phyloP scores from a whole-genome alignment of 2,797 vertebrate genomes.

The Lithobates sylvaticus region DNA sequence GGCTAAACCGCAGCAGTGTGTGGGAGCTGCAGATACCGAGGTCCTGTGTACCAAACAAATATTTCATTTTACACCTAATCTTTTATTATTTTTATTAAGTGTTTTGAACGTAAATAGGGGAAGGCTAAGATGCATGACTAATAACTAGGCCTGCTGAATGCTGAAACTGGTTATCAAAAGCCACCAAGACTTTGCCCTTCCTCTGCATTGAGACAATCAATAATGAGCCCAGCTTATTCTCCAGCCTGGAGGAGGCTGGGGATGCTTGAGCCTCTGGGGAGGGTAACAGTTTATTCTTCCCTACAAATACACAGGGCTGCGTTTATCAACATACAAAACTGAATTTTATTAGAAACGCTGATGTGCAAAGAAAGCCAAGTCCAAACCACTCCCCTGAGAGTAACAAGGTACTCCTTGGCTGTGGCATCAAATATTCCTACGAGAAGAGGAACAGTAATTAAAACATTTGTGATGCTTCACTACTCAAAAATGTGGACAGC shows the following conservation, averaged over 20 bases:
- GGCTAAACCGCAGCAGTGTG: constrained; percentile 81
- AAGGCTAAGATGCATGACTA: constrained; percentile 95
- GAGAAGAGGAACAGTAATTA: neutral
- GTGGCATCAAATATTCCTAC: neutral
- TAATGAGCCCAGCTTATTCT: constrained; percentile 94
- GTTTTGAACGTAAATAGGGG: constrained; percentile 90
- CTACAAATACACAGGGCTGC: constrained; percentile 84
- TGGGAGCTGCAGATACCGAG: constrained; percentile 89
- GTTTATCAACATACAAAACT: constrained; percentile 86
- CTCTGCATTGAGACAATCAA: constrained; percentile 95
- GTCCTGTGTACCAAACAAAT: constrained; percentile 87
- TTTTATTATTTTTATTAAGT: constrained; percentile 92
- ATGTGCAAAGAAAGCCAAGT: neutral
- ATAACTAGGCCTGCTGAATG: constrained; percentile 98
- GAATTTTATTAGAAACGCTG: constrained; percentile 76
- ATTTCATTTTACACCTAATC: constrained; percentile 88
- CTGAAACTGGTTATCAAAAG: constrained; percentile 95
- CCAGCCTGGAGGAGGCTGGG: constrained; percentile 88
- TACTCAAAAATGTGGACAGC: neutral
- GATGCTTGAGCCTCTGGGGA: constrained; percentile 85
- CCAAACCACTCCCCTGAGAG: constrained; percentile 5
- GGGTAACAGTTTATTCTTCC: constrained; percentile 87
- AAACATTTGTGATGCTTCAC: neutral
- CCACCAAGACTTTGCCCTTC: constrained; percentile 91
- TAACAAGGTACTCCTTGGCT: neutral